phyloP scores from a whole-genome alignment of 2,113 vertebrate species.

The Gambusia affinis region DNA sequence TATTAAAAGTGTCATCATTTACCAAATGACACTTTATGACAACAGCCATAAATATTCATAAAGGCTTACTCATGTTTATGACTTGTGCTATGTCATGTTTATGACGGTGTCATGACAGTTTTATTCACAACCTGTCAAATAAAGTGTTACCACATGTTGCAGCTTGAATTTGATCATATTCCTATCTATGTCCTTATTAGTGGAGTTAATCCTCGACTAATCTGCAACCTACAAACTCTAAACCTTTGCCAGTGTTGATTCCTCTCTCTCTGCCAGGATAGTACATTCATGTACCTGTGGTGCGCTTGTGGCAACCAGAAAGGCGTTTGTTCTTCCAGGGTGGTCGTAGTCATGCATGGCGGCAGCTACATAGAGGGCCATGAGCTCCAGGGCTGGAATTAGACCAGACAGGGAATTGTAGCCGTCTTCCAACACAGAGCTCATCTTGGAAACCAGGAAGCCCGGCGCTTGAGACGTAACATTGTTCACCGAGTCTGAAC shows the following conservation, averaged over 20 bases:
- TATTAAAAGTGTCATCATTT: too few species aligned
- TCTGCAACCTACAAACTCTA: not conserved
- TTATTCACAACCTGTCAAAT: too few species aligned
- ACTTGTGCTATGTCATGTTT: too few species aligned
- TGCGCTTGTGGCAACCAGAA: constrained; percentile 95
- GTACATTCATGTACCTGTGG: constrained; percentile 81
- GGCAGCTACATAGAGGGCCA: constrained; percentile 96
- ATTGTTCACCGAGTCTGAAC: constrained; percentile 88
- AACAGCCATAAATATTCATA: too few species aligned
- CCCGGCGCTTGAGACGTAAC: constrained; percentile 85
- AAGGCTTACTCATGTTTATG: too few species aligned
- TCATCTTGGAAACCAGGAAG: constrained; percentile 89
- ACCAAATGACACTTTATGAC: too few species aligned
- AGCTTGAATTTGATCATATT: not conserved
- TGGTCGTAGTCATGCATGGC: constrained; percentile 99
- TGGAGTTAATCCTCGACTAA: not conserved
- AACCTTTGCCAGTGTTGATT: not conserved
- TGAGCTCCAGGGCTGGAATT: constrained; percentile 93
- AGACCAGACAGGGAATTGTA: constrained; percentile 90
- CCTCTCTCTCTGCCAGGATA: not conserved
- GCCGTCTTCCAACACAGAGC: constrained; percentile 78
- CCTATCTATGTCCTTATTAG: not conserved
- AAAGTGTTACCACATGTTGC: not conserved
- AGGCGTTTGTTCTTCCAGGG: constrained; percentile 96
- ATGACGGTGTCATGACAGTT: too few species aligned